Evolutionary conservation across 2,888 invertebrate genomes (phyloP).

Genomic region (Tridacna crocea): DNA sequence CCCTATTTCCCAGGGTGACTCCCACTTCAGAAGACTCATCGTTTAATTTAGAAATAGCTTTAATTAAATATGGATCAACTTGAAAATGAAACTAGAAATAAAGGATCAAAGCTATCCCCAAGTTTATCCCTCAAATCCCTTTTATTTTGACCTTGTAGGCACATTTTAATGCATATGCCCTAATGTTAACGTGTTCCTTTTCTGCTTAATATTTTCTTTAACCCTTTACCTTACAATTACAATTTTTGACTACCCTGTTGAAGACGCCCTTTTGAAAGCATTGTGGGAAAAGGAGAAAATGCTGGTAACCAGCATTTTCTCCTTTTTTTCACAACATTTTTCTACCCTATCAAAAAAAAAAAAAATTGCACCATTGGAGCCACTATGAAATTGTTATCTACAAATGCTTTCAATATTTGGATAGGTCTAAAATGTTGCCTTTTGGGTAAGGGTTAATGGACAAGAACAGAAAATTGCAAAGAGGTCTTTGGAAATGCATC

Average conservation of each 20-base stretch:
- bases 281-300: neutral
- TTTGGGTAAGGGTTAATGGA: no score
- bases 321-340: no score
- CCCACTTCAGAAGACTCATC: slow-evolving; percentile 11
- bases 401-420: no score
- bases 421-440: no score
- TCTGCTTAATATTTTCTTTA: neutral
- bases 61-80: slow-evolving; percentile 12
- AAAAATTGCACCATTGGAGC: no score
- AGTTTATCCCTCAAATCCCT: neutral
- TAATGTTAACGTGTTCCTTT: neutral
- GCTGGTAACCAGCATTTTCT: neutral
- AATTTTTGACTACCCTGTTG: neutral
- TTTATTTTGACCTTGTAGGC: neutral
- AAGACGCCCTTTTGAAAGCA: no score
- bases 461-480: no score
- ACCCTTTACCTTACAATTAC: neutral
- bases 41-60: slow-evolving; percentile 3
- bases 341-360: no score
- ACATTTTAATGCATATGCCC: no score
- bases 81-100: neutral
- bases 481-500: no score
- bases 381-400: no score
- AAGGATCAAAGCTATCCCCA: slow-evolving; percentile 15
- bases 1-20: slow-evolving; percentile 4